These are phyloP conservation scores for Melanerpes aurifrons DNA, from an alignment of 2,113 vertebrate species.

Conservation along the genomic window DNA sequence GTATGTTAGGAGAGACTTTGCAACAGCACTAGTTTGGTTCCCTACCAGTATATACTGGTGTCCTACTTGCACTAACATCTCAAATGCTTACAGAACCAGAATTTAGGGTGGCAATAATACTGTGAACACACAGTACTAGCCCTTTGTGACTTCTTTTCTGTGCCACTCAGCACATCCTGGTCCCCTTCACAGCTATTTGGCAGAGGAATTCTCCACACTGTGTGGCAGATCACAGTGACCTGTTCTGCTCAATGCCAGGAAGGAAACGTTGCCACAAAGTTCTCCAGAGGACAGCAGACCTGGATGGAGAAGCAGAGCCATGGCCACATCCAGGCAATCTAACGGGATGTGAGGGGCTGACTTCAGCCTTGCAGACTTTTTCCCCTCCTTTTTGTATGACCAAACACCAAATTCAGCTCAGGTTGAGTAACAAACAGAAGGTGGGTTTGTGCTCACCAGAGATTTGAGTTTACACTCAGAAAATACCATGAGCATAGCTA, in stretches of 20 bases:
- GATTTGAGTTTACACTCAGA: background rate
- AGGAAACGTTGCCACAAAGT: background rate
- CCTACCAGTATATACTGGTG: accelerated
- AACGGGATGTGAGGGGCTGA: background rate
- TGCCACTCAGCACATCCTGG: background rate
- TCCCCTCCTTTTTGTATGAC: accelerated
- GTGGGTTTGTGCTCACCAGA: background rate
- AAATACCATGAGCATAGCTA: background rate
- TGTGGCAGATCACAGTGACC: background rate
- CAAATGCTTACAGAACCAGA: background rate
- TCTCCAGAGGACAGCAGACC: background rate
- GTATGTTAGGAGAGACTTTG: background rate
- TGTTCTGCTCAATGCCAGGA: background rate
- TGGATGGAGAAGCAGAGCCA: background rate
- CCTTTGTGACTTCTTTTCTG: background rate
- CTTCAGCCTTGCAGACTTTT: background rate
- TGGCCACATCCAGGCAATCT: background rate
- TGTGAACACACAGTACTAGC: no score
- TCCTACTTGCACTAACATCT: background rate
- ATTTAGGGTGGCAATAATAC: background rate
- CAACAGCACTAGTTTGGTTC: background rate
- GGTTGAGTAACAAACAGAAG: background rate
- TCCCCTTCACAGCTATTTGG: background rate
- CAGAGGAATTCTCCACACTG: accelerated
- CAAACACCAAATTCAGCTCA: background rate